phyloP scores from a whole-genome alignment of 1,140 invertebrate species.

The Drosophila pallidifrons region DNA sequence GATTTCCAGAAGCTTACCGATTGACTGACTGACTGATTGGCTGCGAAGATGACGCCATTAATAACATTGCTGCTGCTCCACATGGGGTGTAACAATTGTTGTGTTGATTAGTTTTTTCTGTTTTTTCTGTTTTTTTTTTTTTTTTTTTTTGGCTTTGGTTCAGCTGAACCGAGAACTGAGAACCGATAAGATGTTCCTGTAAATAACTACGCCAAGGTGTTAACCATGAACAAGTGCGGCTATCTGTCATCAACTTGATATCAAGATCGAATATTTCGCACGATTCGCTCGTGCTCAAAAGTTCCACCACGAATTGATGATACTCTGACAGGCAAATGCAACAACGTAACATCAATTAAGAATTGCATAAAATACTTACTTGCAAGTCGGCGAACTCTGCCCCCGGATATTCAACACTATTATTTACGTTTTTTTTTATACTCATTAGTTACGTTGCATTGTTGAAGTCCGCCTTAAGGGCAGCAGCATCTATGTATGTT shows the following conservation, averaged over 20 bases:
- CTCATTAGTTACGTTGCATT: no score
- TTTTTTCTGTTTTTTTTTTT: no score
- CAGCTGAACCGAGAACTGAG: not conserved
- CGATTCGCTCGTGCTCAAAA: not conserved
- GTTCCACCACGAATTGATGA: not conserved
- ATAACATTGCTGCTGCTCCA: not conserved
- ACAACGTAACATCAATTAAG: no score
- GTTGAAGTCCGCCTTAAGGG: no score
- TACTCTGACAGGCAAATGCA: conserved; percentile 12
- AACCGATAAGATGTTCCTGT: conserved; percentile 36
- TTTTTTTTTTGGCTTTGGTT: not conserved
- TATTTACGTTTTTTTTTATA: no score
- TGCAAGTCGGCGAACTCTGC: no score
- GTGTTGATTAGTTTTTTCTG: conserved; percentile 32
- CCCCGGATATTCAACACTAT: no score
- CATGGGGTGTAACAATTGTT: conserved; percentile 7
- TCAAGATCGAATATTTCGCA: conserved; percentile 35
- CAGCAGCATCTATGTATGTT: no score
- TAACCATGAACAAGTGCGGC: conserved; percentile 19
- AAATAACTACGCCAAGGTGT: conserved; percentile 34
- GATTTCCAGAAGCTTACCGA: conserved; percentile 15
- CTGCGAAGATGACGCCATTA: conserved; percentile 18
- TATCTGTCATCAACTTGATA: conserved; percentile 40
- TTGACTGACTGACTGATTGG: not conserved
- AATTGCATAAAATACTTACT: no score